Percentiles rank a stretch among this genome's conserved stretches.
Evolutionary conservation across 2,888 invertebrate genomes (phyloP).

Genomic region (Andrena marginata): DNA sequence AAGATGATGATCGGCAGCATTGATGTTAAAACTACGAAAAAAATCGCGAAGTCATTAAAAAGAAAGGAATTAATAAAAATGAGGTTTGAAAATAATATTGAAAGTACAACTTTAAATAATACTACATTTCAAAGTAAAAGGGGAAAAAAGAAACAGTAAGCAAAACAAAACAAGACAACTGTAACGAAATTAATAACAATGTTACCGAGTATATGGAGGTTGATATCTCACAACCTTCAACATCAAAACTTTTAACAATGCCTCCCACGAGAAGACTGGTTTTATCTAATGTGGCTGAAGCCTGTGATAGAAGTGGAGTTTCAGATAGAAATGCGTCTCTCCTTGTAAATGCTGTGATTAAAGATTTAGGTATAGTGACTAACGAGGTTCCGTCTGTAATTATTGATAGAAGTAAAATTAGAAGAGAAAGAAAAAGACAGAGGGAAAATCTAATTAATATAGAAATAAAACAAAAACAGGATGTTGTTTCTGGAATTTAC

Average conservation of each 20-base stretch:
- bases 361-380: not conserved
- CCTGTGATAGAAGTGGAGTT: not conserved
- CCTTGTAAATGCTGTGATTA: not conserved
- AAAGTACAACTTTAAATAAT: not conserved
- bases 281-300: not conserved
- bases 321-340: not conserved
- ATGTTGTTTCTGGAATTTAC: not conserved
- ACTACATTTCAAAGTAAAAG: not conserved
- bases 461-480: not conserved
- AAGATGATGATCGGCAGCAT: not conserved
- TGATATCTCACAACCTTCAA: not conserved
- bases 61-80: too few species aligned
- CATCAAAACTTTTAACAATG: not conserved
- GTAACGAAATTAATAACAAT: too few species aligned
- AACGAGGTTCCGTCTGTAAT: not conserved
- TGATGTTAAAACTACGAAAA: slow-evolving; percentile 2
- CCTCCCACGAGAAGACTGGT: not conserved
- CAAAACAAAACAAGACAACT: too few species aligned
- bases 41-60: not conserved
- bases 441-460: not conserved
- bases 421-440: not conserved
- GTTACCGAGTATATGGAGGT: too few species aligned
- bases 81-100: not conserved
- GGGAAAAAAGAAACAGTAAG: too few species aligned
- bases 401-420: not conserved